A percentile compares a stretch with the other conserved stretches of the same genome.
Conservation (phyloP, 2,888 invertebrate species). For the Eupithecia exiguata region DNA sequence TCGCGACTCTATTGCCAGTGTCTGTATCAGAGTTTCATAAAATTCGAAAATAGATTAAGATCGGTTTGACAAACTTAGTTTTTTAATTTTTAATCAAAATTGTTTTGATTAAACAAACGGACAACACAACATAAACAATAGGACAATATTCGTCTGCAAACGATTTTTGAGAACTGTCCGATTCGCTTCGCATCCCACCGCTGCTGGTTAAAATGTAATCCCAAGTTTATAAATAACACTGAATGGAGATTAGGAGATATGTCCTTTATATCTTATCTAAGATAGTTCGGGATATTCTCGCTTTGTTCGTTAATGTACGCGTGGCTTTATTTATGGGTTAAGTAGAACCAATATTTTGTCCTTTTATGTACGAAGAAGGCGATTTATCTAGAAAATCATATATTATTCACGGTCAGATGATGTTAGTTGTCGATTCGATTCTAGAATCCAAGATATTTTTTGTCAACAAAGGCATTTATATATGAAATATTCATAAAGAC, state of each 20-base stretch:
- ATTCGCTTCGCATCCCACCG: neutral
- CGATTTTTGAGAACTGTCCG: neutral
- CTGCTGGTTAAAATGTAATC: too few relatives aligned
- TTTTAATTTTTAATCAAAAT: too few relatives aligned
- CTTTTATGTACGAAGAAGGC: neutral
- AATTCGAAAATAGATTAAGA: too few relatives aligned
- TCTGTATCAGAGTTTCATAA: too few relatives aligned
- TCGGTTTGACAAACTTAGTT: too few relatives aligned
- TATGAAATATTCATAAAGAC: too few relatives aligned
- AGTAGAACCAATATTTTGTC: slow-evolving; percentile 17
- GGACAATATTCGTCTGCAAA: neutral
- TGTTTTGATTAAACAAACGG: too few relatives aligned
- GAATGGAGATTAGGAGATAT: slow-evolving; percentile 18
- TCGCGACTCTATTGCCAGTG: too few relatives aligned
- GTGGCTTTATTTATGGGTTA: slow-evolving; percentile 26
- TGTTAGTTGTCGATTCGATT: neutral
- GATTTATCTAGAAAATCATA: slow-evolving; percentile 10
- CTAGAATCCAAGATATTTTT: neutral
- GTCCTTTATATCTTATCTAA: slow-evolving; percentile 36
- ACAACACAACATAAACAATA: too few relatives aligned
- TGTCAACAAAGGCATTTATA: too few relatives aligned
- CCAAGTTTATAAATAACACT: slow-evolving; percentile 4
- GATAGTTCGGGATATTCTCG: slow-evolving; percentile 23
- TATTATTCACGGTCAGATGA: slow-evolving; percentile 11
- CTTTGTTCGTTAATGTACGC: slow-evolving; percentile 32